Percentiles rank a stretch among this genome's conserved stretches.
Evolutionary conservation across 2,113 vertebrate species (phyloP).

Genomic region (Argyrosomus japonicus): DNA sequence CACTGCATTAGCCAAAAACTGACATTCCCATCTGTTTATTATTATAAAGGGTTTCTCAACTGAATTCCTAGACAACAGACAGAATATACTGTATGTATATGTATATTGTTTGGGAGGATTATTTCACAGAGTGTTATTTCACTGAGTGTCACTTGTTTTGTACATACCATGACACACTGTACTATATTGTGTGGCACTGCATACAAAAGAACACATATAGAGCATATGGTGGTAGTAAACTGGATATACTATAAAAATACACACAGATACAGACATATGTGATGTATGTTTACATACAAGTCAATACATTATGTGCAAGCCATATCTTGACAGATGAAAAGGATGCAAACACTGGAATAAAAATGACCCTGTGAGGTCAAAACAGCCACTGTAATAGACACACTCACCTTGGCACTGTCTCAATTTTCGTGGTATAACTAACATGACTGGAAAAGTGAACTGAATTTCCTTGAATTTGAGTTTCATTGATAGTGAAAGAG

Average conservation of each 20-base stretch:
- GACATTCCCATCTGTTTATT: conserved; percentile 20
- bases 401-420: background rate
- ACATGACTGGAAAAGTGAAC: background rate
- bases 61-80: background rate
- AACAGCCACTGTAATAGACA: background rate
- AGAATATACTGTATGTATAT: too few species aligned
- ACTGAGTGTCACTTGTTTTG: background rate
- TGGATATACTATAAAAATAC: too few species aligned
- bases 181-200: too few species aligned
- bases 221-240: background rate
- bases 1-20: conserved; percentile 22
- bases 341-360: background rate
- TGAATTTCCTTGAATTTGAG: conserved; percentile 17
- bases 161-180: background rate
- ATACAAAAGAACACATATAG: background rate
- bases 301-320: background rate
- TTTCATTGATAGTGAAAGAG: conserved; percentile 44
- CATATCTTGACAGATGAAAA: background rate
- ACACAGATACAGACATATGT: too few species aligned
- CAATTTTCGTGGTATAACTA: background rate
- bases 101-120: background rate
- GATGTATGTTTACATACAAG: too few species aligned
- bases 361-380: too few species aligned
- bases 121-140: background rate
- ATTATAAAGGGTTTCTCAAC: background rate